Conservation (phyloP, 2,888 invertebrate species). For the Malthinus flaveolus region DNA sequence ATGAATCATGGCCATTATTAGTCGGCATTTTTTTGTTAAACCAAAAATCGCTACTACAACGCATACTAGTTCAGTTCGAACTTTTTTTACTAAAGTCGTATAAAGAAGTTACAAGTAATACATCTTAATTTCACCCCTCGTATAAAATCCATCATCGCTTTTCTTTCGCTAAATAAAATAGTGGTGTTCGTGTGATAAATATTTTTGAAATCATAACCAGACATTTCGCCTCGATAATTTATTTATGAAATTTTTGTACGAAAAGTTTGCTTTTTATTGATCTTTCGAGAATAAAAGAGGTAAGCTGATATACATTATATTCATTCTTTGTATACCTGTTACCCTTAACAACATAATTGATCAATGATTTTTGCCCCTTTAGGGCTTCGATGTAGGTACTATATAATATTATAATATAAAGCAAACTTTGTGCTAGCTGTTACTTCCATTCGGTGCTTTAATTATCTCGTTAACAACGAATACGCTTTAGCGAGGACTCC, state of each 20-base stretch:
- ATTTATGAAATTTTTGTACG: conserved; percentile 10
- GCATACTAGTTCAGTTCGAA: too few relatives aligned
- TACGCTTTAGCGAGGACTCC: background rate
- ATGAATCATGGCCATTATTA: too few relatives aligned
- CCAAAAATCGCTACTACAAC: too few relatives aligned
- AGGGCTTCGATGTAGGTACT: conserved; percentile 8
- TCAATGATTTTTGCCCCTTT: conserved; percentile 28
- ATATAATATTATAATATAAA: conserved; percentile 2
- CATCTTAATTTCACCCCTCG: conserved; percentile 4
- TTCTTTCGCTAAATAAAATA: conserved; percentile 20
- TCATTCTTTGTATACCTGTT: conserved; percentile 31
- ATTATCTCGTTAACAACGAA: conserved; percentile 6
- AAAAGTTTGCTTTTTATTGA: conserved; percentile 15
- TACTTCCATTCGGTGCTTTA: background rate
- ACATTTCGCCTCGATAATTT: conserved; percentile 6
- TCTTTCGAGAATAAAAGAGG: conserved; percentile 5
- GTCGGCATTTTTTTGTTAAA: too few relatives aligned
- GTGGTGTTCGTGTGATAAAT: conserved; percentile 12
- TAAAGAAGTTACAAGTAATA: background rate
- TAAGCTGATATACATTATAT: conserved; percentile 28
- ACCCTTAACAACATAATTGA: conserved; percentile 36
- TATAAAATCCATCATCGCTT: conserved; percentile 7
- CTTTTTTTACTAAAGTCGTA: background rate
- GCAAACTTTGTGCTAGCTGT: background rate
- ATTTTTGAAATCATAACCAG: conserved; percentile 21